Evolutionary conservation across 2,888 invertebrate genomes (phyloP).

Genomic region (Acronicta leporina): DNA sequence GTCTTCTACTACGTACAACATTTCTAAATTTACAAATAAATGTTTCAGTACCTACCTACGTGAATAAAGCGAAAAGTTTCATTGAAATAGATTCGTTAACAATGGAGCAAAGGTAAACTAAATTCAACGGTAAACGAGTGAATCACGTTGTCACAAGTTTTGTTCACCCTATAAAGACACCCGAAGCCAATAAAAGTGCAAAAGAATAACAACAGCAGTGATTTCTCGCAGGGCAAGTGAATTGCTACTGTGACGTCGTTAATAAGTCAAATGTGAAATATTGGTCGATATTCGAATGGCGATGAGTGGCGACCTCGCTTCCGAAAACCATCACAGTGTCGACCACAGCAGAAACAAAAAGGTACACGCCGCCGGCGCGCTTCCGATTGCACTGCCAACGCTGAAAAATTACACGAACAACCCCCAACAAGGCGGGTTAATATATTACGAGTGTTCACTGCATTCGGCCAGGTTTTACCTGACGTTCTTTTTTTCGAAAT

Average conservation of each 20-base stretch:
- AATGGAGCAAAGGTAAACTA: constrained; percentile 17
- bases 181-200: constrained; percentile 37
- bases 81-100: constrained; percentile 13
- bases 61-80: constrained; percentile 2
- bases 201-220: constrained; percentile 39
- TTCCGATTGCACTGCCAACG: constrained; percentile 86
- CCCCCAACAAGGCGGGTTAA: constrained; percentile 72
- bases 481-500: constrained; percentile 53
- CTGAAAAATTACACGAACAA: constrained; percentile 85
- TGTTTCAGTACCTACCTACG: neutral
- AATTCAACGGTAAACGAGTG: constrained; percentile 28
- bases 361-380: constrained; percentile 79
- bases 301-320: constrained; percentile 81
- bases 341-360: constrained; percentile 82
- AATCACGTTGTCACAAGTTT: constrained; percentile 42
- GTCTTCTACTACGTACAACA: neutral
- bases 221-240: constrained; percentile 48
- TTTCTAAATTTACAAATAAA: neutral
- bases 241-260: constrained; percentile 66
- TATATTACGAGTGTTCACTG: constrained; percentile 71
- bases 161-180: constrained; percentile 42
- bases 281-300: constrained; percentile 79
- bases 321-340: constrained; percentile 83
- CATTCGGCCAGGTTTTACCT: constrained; percentile 43
- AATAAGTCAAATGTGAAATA: constrained; percentile 82